Conservation (phyloP, 2,113 vertebrate genomes). For the Picathartes gymnocephalus region DNA sequence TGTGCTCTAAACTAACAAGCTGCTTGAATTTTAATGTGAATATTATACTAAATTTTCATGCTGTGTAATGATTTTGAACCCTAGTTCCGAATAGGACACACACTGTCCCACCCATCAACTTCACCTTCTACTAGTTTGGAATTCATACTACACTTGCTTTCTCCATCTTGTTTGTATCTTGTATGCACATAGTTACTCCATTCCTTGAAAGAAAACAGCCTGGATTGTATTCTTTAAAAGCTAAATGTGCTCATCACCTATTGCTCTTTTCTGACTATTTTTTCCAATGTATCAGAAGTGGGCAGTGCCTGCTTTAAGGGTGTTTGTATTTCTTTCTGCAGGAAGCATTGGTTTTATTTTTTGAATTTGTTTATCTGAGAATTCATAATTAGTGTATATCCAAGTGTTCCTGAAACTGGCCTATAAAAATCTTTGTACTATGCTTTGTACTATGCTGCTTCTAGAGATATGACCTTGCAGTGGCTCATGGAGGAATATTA, state of each 20-base stretch:
- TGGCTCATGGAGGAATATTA: background rate
- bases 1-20: background rate
- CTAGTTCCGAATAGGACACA: background rate
- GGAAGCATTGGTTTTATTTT: background rate
- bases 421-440: background rate
- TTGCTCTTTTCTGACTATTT: background rate
- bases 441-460: background rate
- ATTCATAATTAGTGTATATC: background rate
- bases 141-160: background rate
- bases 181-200: background rate
- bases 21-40: background rate
- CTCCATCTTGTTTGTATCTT: background rate
- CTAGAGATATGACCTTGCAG: background rate
- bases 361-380: background rate
- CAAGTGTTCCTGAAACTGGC: background rate
- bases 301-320: background rate
- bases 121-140: background rate
- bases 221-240: background rate
- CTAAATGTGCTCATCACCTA: background rate
- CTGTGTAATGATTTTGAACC: background rate
- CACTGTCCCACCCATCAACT: background rate
- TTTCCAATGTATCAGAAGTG: background rate
- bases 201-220: background rate
- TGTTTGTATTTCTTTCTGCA: background rate
- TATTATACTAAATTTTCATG: background rate